Conservation (phyloP, 2,888 invertebrate species). For the Dicycla oo region DNA sequence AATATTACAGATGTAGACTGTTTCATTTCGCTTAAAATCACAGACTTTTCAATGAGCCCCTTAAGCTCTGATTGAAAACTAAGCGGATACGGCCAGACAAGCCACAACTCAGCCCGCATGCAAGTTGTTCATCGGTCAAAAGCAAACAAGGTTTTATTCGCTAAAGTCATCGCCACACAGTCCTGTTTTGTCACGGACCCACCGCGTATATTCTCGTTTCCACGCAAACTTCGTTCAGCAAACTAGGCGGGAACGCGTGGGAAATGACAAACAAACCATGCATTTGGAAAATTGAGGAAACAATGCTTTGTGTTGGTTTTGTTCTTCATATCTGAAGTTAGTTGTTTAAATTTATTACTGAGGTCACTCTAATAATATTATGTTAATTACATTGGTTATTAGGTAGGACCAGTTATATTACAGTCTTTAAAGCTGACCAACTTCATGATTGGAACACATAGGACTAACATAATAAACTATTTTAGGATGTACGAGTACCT, state of each 20-base stretch:
- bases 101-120: constrained; percentile 34
- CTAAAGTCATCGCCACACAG: constrained; percentile 20
- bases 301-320: constrained; percentile 37
- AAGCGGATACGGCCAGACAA: neutral
- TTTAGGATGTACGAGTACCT: neutral
- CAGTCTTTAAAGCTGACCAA: no score
- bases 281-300: constrained; percentile 34
- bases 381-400: neutral
- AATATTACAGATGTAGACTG: neutral
- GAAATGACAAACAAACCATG: constrained; percentile 44
- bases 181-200: constrained; percentile 22
- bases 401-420: neutral
- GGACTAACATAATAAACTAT: neutral
- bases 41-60: neutral
- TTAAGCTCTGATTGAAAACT: neutral
- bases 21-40: no score
- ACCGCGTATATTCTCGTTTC: constrained; percentile 5
- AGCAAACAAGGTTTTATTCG: constrained; percentile 37
- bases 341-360: neutral
- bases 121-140: constrained; percentile 15
- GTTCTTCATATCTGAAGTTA: neutral
- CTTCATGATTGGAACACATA: neutral
- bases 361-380: neutral
- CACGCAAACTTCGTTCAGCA: constrained; percentile 33
- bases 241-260: constrained; percentile 31